Evolutionary conservation across 37 sponge, comb jelly and placozoan genomes (phyloP).

Genomic region (Geodia barretti): DNA sequence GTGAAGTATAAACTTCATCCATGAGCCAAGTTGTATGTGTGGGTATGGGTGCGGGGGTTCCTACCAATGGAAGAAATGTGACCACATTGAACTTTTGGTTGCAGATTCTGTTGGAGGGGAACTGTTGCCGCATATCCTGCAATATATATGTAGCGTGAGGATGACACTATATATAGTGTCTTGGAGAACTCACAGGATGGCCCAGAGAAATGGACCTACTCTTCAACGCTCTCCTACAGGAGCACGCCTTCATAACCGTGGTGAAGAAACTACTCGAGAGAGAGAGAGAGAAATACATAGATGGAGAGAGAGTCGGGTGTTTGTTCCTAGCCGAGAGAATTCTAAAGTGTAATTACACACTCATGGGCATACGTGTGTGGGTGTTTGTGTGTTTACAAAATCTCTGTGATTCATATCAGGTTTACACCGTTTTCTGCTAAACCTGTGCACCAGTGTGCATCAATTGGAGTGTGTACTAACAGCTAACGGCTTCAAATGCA

Average conservation of each 20-base stretch:
- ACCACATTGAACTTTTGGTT: conserved; percentile 83
- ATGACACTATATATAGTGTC: too few relatives aligned
- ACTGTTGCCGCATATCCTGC: conserved; percentile 22
- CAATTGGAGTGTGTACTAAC: too few relatives aligned
- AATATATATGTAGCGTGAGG: too few relatives aligned
- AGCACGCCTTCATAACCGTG: neutral
- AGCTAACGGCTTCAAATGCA: too few relatives aligned
- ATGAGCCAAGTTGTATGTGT: neutral
- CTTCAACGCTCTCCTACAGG: conserved; percentile 4
- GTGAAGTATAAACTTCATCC: neutral
- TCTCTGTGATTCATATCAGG: too few relatives aligned
- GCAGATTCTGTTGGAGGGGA: conserved; percentile 56
- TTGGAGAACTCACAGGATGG: conserved; percentile 8
- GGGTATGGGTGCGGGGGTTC: neutral
- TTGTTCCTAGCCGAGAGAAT: neutral
- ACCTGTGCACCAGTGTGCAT: too few relatives aligned
- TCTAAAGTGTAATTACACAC: neutral
- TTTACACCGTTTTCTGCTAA: too few relatives aligned
- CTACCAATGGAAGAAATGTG: conserved; percentile 84
- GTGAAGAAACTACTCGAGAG: conserved; percentile 1
- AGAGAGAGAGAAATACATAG: too few relatives aligned
- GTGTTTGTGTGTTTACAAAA: too few relatives aligned
- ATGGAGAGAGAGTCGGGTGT: too few relatives aligned
- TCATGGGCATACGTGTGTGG: neutral
- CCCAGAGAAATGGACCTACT: conserved; percentile 40